Evolutionary conservation across 2,797 vertebrate species (phyloP), one percentile per base, ranked within the genome.

Genomic region (Linurgus olivaceus): DNA sequence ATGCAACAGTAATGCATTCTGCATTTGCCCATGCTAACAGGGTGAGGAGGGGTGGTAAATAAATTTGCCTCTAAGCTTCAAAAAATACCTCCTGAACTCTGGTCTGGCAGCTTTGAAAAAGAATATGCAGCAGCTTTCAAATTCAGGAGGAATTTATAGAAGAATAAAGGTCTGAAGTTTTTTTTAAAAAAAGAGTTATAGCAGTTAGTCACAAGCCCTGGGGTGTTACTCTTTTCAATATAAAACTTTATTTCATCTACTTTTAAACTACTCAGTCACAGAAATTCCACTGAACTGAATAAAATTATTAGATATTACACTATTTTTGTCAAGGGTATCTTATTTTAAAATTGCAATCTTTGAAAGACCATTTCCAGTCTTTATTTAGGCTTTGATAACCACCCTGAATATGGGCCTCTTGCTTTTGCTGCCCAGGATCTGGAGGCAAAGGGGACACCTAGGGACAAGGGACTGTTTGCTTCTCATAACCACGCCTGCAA

Each of bases 71-170:
- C 29, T 66, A 51, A 81, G 83, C 12, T 61, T 76, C 57, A 67
- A 21, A 87, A 87, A 48, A 54, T 28, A 63, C 31, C 25, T 62
- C 23, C 33, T 68, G 51, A 81, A 50, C 58, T 74, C 37, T 54
- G 25, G 8, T n/a, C 20, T 55, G 61, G 33, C 73, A 92, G 78
- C 45, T 63, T 68, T 52, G 62, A 50, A 81, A 86, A 92, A 54
- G 7, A 48, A 7, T 26, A 38, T 17, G 17, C 51, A 94, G 37
- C 8, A 91, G 55, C 73, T 95, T 82, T 50, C 48, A 72, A 90
- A 97, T 88, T 96, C 90, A 95, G 86, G 94, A 95, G 82, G 7
- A 50, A 57, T 73, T 44, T 71, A 78, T 77, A 63, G 40, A 84
- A 86, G 61, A 76, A 88, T 70, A 86, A 84, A 94, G 37, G 40